These are phyloP conservation scores for Mesoligia furuncula DNA, from an alignment of 2,888 invertebrate species.

Conservation along the genomic window DNA sequence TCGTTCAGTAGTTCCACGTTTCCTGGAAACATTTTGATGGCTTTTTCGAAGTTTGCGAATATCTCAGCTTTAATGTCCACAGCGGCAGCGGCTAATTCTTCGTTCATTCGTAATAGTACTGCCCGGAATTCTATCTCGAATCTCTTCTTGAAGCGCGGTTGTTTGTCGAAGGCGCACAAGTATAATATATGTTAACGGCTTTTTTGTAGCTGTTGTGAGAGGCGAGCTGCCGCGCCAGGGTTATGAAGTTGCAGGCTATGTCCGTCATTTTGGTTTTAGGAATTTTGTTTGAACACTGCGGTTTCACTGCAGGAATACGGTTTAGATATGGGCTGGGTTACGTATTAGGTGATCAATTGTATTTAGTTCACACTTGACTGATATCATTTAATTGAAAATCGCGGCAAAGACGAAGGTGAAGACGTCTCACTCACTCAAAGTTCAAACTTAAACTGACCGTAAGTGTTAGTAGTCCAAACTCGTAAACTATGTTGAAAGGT, in stretches of 20 bases:
- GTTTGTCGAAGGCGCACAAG: constrained; percentile 38
- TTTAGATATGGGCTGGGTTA: too few relatives aligned
- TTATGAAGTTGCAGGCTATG: constrained; percentile 25
- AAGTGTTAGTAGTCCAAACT: background rate
- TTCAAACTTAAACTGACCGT: too few relatives aligned
- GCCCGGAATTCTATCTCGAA: constrained; percentile 38
- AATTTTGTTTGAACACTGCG: background rate
- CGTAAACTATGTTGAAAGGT: too few relatives aligned
- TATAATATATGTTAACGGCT: constrained; percentile 51
- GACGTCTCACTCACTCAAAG: too few relatives aligned
- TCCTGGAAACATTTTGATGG: constrained; percentile 40
- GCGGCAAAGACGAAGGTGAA: too few relatives aligned
- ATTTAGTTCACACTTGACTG: too few relatives aligned
- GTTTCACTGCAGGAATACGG: too few relatives aligned
- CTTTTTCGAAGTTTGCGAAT: constrained; percentile 48
- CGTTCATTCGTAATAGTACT: constrained; percentile 45
- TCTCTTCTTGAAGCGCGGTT: constrained; percentile 19
- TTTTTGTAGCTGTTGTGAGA: constrained; percentile 21
- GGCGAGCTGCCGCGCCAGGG: constrained; percentile 45
- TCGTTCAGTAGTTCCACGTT: constrained; percentile 47
- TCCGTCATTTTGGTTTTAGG: constrained; percentile 14
- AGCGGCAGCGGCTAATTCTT: constrained; percentile 27
- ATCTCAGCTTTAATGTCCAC: constrained; percentile 38
- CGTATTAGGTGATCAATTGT: too few relatives aligned
- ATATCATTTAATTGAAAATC: too few relatives aligned